Percentiles rank a stretch among this genome's conserved stretches.
phyloP scores from a whole-genome alignment of 2,113 vertebrate genomes.

The Salvelinus alpinus region DNA sequence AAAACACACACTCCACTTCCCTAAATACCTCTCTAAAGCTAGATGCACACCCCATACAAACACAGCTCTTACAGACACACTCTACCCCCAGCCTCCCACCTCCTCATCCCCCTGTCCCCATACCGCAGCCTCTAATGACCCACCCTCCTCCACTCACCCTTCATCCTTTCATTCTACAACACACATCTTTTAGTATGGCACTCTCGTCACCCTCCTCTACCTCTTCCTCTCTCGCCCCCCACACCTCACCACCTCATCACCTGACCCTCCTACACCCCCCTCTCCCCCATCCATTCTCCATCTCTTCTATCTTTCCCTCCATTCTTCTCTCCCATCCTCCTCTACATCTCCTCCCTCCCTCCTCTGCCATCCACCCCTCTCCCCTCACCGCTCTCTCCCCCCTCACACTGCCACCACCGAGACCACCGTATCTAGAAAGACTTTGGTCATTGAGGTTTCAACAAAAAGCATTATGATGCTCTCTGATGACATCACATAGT shows the following conservation, averaged over 20 bases:
- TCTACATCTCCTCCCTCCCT: slow-evolving; percentile 70
- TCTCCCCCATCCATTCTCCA: slow-evolving; percentile 74
- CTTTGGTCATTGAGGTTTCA: slow-evolving; percentile 64
- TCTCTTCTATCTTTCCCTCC: slow-evolving; percentile 64
- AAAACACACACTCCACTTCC: slow-evolving; percentile 34
- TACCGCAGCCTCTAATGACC: slow-evolving; percentile 56
- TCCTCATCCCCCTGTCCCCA: slow-evolving; percentile 32
- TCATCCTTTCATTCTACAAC: slow-evolving; percentile 83
- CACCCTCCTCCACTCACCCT: slow-evolving; percentile 52
- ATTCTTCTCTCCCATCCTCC: slow-evolving; percentile 59
- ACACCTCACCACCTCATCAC: slow-evolving; percentile 73
- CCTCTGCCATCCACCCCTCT: slow-evolving; percentile 66
- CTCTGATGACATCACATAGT: slow-evolving; percentile 2
- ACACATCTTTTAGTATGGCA: slow-evolving; percentile 74
- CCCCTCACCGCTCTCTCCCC: slow-evolving; percentile 23
- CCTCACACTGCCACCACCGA: slow-evolving; percentile 70
- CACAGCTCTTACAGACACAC: slow-evolving; percentile 33
- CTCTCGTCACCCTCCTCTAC: slow-evolving; percentile 69
- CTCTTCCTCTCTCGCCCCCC: slow-evolving; percentile 50
- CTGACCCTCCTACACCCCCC: slow-evolving; percentile 76
- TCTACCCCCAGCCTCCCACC: slow-evolving; percentile 30
- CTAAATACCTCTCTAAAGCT: slow-evolving; percentile 46
- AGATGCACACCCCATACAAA: slow-evolving; percentile 30
- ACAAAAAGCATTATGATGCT: slow-evolving; percentile 62
- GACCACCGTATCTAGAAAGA: slow-evolving; percentile 69